Conservation (phyloP, 2,888 invertebrate genomes). For the Heliconius erato region DNA sequence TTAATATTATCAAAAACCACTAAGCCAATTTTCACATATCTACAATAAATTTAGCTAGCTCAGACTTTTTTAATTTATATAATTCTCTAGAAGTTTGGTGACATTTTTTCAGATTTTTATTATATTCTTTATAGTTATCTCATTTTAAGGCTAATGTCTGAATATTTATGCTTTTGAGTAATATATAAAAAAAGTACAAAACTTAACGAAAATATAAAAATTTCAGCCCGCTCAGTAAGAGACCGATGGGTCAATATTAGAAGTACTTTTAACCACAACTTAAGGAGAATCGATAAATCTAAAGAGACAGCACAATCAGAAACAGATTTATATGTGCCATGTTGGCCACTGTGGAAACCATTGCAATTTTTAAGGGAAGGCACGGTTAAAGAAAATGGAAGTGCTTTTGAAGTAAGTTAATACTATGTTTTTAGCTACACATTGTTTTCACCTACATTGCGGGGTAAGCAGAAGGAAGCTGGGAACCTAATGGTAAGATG, state of each 20-base stretch:
- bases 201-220: background rate
- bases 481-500: background rate
- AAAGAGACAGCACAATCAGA: constrained; percentile 62
- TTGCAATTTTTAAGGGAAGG: constrained; percentile 73
- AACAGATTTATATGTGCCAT: constrained; percentile 73
- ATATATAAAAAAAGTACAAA: background rate
- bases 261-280: constrained; percentile 79
- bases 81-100: no score
- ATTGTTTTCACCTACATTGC: background rate
- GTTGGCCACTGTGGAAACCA: constrained; percentile 80
- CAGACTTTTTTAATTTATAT: no score
- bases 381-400: constrained; percentile 61
- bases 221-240: constrained; percentile 76
- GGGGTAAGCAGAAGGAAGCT: background rate
- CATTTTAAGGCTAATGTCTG: no score
- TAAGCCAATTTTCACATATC: no score
- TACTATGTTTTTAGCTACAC: background rate
- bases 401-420: constrained; percentile 61
- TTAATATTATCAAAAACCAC: no score
- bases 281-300: constrained; percentile 72
- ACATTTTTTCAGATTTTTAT: no score
- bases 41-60: no score
- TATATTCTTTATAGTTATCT: no score
- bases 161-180: background rate
- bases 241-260: constrained; percentile 82